A percentile compares a stretch with the other conserved stretches of the same genome.
Conservation (phyloP, 92 coral and sea anemone species). For the Meandrina meandrites region DNA sequence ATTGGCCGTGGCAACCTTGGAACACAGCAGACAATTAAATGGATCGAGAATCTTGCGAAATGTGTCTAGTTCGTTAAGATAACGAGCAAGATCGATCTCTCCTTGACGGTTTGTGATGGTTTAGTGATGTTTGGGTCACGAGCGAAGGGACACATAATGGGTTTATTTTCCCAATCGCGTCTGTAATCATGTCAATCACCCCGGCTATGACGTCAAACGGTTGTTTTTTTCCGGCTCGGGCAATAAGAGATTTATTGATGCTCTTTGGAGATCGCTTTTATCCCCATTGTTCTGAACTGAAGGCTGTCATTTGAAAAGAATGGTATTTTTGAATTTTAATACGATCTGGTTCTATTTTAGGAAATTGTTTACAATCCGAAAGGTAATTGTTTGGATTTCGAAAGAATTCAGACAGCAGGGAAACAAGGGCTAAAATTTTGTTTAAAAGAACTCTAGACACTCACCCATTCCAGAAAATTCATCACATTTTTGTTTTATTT, state of each 20-base stretch:
- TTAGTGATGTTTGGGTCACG: constrained; percentile 33
- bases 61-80: constrained; percentile 3
- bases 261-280: constrained; percentile 28
- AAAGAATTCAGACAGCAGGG: constrained; percentile 6
- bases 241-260: constrained; percentile 41
- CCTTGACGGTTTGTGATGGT: constrained; percentile 34
- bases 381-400: constrained; percentile 28
- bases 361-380: constrained; percentile 9
- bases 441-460: constrained; percentile 7
- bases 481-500: constrained; percentile 3
- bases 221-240: constrained; percentile 37
- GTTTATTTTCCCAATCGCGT: constrained; percentile 21
- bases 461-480: constrained; percentile 25
- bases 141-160: constrained; percentile 38
- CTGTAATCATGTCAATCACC: constrained; percentile 31
- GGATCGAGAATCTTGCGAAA: background rate
- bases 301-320: constrained; percentile 29
- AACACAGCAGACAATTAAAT: background rate
- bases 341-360: constrained; percentile 23
- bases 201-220: constrained; percentile 40
- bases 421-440: background rate
- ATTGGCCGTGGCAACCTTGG: background rate
- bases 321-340: constrained; percentile 19
- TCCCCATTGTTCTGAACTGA: constrained; percentile 4
- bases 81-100: constrained; percentile 6